phyloP scores from a whole-genome alignment of 2,797 vertebrate species.

The Darevskia mixta region DNA sequence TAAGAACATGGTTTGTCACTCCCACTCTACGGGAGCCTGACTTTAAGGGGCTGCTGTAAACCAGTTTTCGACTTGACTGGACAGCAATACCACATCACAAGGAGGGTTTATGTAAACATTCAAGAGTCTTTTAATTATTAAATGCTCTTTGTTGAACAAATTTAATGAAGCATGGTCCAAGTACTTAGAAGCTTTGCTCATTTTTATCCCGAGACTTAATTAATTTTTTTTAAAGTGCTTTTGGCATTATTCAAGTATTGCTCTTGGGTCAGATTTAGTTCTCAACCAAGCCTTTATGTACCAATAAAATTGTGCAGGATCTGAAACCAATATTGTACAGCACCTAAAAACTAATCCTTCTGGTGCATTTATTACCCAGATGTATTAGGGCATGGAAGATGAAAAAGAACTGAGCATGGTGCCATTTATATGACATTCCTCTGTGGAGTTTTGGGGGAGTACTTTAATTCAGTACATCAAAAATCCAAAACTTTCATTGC shows the following conservation, averaged over 20 bases:
- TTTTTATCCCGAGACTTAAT: slow-evolving; percentile 67
- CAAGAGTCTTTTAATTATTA: slow-evolving; percentile 76
- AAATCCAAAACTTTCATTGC: background rate
- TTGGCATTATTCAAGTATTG: slow-evolving; percentile 56
- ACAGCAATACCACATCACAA: slow-evolving; percentile 49
- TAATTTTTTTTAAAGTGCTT: slow-evolving; percentile 65
- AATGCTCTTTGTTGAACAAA: slow-evolving; percentile 63
- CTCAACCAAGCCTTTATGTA: slow-evolving; percentile 61
- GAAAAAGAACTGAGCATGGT: slow-evolving; percentile 11
- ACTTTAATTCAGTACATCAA: background rate
- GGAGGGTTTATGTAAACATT: slow-evolving; percentile 69
- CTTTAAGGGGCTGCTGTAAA: slow-evolving; percentile 61
- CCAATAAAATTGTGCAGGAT: slow-evolving; percentile 54
- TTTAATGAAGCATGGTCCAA: slow-evolving; percentile 69
- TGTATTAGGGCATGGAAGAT: slow-evolving; percentile 7
- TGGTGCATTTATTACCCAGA: background rate
- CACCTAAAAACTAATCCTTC: slow-evolving; percentile 54
- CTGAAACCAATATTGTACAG: background rate
- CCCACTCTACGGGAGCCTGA: background rate
- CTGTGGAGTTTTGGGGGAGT: background rate
- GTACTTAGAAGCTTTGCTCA: slow-evolving; percentile 61
- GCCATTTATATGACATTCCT: background rate
- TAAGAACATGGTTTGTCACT: slow-evolving; percentile 50
- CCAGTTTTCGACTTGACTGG: slow-evolving; percentile 56
- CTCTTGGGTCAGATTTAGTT: slow-evolving; percentile 58